A percentile compares a stretch with the other conserved stretches of the same genome.
phyloP scores from a whole-genome alignment of 2,113 vertebrate species.

The Coreoperca whiteheadi region DNA sequence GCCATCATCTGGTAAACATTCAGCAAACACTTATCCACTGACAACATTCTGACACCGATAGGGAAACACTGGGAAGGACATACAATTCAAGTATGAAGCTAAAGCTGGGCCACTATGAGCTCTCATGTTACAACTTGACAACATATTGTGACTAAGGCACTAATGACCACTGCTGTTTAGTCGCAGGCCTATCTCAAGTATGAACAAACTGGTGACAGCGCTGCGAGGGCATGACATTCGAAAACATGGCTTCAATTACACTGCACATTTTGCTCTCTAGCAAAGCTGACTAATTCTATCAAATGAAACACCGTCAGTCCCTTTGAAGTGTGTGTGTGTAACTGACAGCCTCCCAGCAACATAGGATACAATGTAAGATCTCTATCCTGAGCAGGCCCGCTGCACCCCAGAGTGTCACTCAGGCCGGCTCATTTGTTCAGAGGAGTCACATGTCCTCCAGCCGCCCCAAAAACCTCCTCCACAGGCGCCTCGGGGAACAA shows the following conservation, averaged over 20 bases:
- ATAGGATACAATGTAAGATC: slow-evolving; percentile 51
- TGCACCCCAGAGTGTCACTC: slow-evolving; percentile 60
- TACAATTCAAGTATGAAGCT: slow-evolving; percentile 43
- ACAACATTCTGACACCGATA: slow-evolving; percentile 72
- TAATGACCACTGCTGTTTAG: slow-evolving; percentile 57
- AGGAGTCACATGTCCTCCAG: slow-evolving; percentile 76
- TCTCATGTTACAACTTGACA: slow-evolving; percentile 68
- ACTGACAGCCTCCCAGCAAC: slow-evolving; percentile 49
- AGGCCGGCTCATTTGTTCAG: slow-evolving; percentile 55
- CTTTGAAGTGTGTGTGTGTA: slow-evolving; percentile 35
- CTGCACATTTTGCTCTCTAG: slow-evolving; percentile 64
- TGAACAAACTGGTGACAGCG: slow-evolving; percentile 57
- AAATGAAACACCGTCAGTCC: not conserved
- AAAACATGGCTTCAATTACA: slow-evolving; percentile 51
- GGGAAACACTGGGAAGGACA: slow-evolving; percentile 77
- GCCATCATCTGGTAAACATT: slow-evolving; percentile 81
- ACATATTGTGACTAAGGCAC: slow-evolving; percentile 54
- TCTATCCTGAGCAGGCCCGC: slow-evolving; percentile 49
- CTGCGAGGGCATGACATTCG: slow-evolving; percentile 5
- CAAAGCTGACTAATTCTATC: slow-evolving; percentile 66
- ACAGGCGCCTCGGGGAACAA: slow-evolving; percentile 82
- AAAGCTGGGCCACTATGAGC: slow-evolving; percentile 29
- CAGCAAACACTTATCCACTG: slow-evolving; percentile 75
- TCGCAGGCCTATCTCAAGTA: slow-evolving; percentile 39
- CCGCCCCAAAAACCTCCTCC: slow-evolving; percentile 73